Percentiles rank a stretch among this genome's conserved stretches.
These are phyloP conservation scores for Galeopsomyia nigrocyanea DNA, from an alignment of 2,888 invertebrate genomes.

Conservation along the genomic window DNA sequence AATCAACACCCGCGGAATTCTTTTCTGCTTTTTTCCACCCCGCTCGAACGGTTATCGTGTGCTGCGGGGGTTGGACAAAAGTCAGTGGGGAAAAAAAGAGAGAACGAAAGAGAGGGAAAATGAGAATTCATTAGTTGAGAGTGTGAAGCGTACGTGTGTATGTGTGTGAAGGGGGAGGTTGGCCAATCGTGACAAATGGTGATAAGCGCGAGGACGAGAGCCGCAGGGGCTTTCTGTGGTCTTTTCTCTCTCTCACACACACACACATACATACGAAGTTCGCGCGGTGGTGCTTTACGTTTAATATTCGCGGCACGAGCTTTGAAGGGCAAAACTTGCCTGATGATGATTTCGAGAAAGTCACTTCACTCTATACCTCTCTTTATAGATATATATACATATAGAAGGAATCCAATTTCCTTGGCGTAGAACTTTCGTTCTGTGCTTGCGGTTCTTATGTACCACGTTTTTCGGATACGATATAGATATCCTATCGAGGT, in stretches of 20 bases:
- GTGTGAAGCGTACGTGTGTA: neutral
- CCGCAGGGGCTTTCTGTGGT: neutral
- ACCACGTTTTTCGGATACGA: too few relatives aligned
- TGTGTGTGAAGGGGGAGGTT: neutral
- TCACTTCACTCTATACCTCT: too few relatives aligned
- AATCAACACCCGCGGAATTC: neutral
- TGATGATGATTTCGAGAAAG: too few relatives aligned
- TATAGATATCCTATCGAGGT: too few relatives aligned
- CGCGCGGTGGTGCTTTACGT: constrained; percentile 13
- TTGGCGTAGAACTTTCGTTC: constrained; percentile 11
- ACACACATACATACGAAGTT: neutral
- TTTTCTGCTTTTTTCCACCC: too few relatives aligned
- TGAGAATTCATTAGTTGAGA: constrained; percentile 33
- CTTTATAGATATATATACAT: neutral
- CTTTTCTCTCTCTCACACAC: neutral
- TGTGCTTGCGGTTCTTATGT: neutral
- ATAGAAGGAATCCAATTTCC: constrained; percentile 40
- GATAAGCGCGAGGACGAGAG: constrained; percentile 10
- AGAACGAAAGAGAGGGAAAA: neutral
- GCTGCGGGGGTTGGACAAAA: too few relatives aligned
- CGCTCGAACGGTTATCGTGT: too few relatives aligned
- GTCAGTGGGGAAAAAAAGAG: too few relatives aligned
- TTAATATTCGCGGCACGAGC: constrained; percentile 41
- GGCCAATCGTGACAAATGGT: constrained; percentile 22
- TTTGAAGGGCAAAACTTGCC: neutral